Conservation (phyloP, 2,113 vertebrate species). For the Syngnathus floridae region DNA sequence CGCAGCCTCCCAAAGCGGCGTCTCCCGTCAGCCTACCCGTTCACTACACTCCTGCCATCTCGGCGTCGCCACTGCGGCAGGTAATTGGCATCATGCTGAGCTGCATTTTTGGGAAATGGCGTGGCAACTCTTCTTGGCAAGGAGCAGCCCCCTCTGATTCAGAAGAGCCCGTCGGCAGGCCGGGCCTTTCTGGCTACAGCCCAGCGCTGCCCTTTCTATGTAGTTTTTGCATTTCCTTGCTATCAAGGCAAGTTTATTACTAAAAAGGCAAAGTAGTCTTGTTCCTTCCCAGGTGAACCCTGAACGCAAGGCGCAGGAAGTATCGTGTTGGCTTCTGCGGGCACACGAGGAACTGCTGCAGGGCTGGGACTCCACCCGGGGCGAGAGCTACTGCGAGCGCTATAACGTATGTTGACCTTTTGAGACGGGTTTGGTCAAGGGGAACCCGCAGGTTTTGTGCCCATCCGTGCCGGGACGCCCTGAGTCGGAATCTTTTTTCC, state of each 20-base stretch:
- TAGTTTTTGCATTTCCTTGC: too few relatives aligned
- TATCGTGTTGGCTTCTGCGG: conserved; percentile 75
- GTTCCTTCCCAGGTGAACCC: conserved; percentile 47
- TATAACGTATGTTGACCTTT: conserved; percentile 72
- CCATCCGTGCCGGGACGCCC: too few relatives aligned
- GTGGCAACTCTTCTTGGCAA: too few relatives aligned
- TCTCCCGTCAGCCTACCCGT: conserved; percentile 69
- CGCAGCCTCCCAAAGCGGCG: conserved; percentile 48
- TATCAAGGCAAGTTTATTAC: too few relatives aligned
- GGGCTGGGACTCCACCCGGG: conserved; percentile 74
- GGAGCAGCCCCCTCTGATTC: too few relatives aligned
- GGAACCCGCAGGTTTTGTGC: too few relatives aligned
- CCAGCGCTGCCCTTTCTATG: too few relatives aligned
- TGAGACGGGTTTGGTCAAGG: too few relatives aligned
- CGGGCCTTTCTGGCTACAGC: too few relatives aligned
- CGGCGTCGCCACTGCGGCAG: conserved; percentile 69
- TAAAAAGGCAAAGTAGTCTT: background rate
- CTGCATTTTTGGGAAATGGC: background rate
- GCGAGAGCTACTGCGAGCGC: conserved; percentile 75
- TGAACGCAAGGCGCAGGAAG: conserved; percentile 71
- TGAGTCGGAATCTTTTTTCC: too few relatives aligned
- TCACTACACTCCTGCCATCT: conserved; percentile 71
- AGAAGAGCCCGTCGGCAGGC: too few relatives aligned
- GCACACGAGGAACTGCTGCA: conserved; percentile 79
- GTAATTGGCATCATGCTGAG: conserved; percentile 37